These are phyloP conservation scores for Oikopleura dioica DNA, from an alignment of 23 tunicate species.

Conservation along the genomic window DNA sequence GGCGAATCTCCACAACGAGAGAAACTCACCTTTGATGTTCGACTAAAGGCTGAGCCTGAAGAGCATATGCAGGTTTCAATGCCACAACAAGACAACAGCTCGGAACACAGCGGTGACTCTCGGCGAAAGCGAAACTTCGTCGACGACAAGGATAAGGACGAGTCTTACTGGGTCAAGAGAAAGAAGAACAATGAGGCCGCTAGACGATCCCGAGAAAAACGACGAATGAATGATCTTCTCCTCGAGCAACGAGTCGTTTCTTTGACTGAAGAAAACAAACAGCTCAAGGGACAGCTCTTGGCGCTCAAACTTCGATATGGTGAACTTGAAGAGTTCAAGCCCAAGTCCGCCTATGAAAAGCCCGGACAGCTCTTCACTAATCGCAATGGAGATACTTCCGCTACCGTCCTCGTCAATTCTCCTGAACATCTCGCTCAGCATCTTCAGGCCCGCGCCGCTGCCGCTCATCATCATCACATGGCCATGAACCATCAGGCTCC, in stretches of 20 bases:
- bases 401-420: slow-evolving; percentile 36
- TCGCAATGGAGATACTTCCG: slow-evolving; percentile 46
- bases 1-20: neutral
- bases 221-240: slow-evolving; percentile 47
- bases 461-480: neutral
- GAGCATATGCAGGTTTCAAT: neutral
- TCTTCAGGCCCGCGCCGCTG: slow-evolving; percentile 2
- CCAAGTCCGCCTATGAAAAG: neutral
- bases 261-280: slow-evolving; percentile 51
- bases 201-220: slow-evolving; percentile 47
- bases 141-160: slow-evolving; percentile 57
- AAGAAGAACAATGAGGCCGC: slow-evolving; percentile 71
- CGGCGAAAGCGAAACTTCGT: slow-evolving; percentile 71
- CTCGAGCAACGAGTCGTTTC: slow-evolving; percentile 34
- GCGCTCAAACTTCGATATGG: slow-evolving; percentile 37
- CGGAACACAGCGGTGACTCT: neutral
- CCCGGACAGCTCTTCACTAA: slow-evolving; percentile 24
- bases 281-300: slow-evolving; percentile 26
- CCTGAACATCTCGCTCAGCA: slow-evolving; percentile 9
- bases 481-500: neutral
- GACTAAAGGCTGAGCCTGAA: neutral
- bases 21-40: neutral
- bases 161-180: slow-evolving; percentile 48
- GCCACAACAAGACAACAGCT: neutral
- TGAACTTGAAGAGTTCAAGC: slow-evolving; percentile 23